Evolutionary conservation across 2,113 vertebrate genomes (phyloP).

Genomic region (Pterocles burchelli): DNA sequence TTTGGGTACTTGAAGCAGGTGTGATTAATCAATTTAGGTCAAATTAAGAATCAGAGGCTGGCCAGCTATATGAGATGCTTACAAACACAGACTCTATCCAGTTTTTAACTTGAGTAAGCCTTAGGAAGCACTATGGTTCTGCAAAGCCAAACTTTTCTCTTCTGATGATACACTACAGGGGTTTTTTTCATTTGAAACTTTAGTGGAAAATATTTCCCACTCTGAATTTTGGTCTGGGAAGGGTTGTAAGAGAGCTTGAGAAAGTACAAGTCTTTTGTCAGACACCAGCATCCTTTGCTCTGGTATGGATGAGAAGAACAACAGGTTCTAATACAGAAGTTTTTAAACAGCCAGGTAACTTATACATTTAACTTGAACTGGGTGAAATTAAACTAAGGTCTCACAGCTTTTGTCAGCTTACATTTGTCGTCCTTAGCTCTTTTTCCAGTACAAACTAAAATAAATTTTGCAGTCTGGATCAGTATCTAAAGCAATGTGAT

Average conservation of each 20-base stretch:
- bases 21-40: neutral
- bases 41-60: neutral
- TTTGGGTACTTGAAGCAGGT: neutral
- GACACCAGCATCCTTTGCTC: neutral
- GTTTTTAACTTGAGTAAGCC: neutral
- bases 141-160: neutral
- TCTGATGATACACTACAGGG: accelerated
- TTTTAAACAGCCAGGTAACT: neutral
- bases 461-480: neutral
- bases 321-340: neutral
- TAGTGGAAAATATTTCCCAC: neutral
- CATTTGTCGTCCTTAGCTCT: neutral
- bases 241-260: neutral
- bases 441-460: neutral
- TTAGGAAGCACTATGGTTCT: neutral
- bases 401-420: neutral
- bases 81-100: neutral
- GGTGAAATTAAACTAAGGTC: neutral
- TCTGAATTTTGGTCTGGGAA: neutral
- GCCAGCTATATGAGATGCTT: neutral
- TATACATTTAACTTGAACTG: neutral
- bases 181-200: neutral
- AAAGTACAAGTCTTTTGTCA: neutral
- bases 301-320: accelerated
- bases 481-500: neutral